Percentiles rank a stretch among this genome's conserved stretches.
phyloP scores from a whole-genome alignment of 1,140 invertebrate genomes.

The Acromyrmex charruanus region DNA sequence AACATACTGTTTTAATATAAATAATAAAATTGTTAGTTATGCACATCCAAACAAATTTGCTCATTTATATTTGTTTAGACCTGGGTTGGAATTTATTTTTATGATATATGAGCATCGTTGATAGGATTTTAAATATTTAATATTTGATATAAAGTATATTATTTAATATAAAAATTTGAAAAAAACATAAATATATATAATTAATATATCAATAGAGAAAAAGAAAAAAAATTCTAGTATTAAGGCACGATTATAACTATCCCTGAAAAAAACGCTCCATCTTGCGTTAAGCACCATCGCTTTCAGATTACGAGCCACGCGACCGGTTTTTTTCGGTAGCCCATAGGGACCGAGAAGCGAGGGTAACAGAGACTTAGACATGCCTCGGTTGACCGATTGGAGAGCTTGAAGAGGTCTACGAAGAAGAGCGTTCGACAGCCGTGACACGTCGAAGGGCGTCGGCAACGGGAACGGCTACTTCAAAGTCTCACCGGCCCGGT shows the following conservation, averaged over 20 bases:
- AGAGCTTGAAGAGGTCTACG: conserved; percentile 21
- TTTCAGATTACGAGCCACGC: conserved; percentile 43
- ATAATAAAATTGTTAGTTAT: too few relatives aligned
- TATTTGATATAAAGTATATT: too few relatives aligned
- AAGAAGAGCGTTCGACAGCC: conserved; percentile 62
- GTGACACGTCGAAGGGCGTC: conserved; percentile 19
- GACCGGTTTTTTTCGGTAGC: conserved; percentile 28
- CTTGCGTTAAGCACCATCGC: conserved; percentile 33
- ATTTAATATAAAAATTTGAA: neutral
- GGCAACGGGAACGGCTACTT: conserved; percentile 76
- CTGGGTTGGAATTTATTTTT: too few relatives aligned
- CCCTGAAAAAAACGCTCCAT: conserved; percentile 26
- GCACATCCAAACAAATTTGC: too few relatives aligned
- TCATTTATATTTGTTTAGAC: too few relatives aligned
- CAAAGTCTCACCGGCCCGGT: conserved; percentile 74
- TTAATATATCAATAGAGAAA: neutral
- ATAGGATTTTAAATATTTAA: too few relatives aligned
- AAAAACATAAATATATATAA: neutral
- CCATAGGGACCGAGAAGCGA: neutral
- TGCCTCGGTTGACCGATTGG: conserved; percentile 46
- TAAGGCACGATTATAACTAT: conserved; percentile 5
- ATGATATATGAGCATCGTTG: too few relatives aligned
- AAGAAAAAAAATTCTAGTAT: neutral
- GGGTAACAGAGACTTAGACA: conserved; percentile 17
- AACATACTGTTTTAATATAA: too few relatives aligned